Percentiles rank a stretch among this genome's conserved stretches.
Conservation (phyloP, 1,140 invertebrate genomes). For the Ruditapes philippinarum region DNA sequence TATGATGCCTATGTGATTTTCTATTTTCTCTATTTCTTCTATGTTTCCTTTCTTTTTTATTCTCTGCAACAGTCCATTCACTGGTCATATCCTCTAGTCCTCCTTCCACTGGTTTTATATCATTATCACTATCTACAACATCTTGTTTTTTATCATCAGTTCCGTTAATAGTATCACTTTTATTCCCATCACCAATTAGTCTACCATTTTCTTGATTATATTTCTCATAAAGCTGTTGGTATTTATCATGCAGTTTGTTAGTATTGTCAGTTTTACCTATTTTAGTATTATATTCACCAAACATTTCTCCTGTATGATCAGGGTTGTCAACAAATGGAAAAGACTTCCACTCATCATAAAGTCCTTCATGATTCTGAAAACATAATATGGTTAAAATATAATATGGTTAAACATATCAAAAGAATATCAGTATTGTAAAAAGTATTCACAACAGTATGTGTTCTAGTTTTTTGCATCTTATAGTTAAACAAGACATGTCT, state of each 20-base stretch:
- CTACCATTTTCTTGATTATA: constrained; percentile 58
- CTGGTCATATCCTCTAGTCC: constrained; percentile 45
- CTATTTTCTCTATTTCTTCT: constrained; percentile 30
- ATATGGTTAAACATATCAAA: too few relatives aligned
- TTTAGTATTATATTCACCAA: constrained; percentile 50
- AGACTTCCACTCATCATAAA: constrained; percentile 60
- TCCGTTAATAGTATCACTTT: constrained; percentile 37
- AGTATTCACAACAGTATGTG: too few relatives aligned
- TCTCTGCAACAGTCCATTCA: not conserved
- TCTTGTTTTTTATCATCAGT: constrained; percentile 8
- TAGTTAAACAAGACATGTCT: too few relatives aligned
- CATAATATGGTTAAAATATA: too few relatives aligned
- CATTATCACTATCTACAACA: not conserved
- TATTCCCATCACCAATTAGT: constrained; percentile 49
- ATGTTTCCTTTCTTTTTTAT: constrained; percentile 9
- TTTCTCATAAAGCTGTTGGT: constrained; percentile 54
- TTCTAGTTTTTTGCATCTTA: too few relatives aligned
- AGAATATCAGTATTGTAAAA: too few relatives aligned
- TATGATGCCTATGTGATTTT: constrained; percentile 15
- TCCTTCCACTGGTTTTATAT: constrained; percentile 57
- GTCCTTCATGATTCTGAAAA: constrained; percentile 61
- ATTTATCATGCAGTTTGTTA: constrained; percentile 48
- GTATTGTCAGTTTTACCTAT: constrained; percentile 25
- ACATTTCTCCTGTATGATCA: constrained; percentile 26
- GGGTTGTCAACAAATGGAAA: constrained; percentile 65